phyloP scores from a whole-genome alignment of 1,140 invertebrate species.

The Gerris buenoi region DNA sequence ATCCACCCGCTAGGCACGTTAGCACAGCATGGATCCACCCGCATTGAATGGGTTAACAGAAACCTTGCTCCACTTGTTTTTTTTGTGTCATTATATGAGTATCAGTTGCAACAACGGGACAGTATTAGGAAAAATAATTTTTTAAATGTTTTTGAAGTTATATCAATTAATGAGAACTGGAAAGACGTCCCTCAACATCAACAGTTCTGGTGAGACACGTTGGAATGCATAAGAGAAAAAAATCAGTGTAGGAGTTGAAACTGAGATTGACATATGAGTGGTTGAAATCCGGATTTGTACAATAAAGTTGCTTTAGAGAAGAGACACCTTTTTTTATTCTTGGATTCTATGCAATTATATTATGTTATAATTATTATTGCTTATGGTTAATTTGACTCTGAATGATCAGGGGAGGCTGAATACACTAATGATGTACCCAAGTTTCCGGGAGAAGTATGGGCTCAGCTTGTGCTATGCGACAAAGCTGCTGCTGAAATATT shows the following conservation, averaged over 20 bases:
- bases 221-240: background rate
- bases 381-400: too few relatives aligned
- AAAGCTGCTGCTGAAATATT: constrained; percentile 16
- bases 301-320: background rate
- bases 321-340: background rate
- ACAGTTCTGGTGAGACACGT: too few relatives aligned
- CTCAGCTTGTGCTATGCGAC: constrained; percentile 42
- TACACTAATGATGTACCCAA: constrained; percentile 47
- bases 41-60: too few relatives aligned
- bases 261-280: background rate
- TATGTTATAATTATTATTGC: background rate
- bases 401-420: constrained; percentile 54
- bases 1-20: too few relatives aligned
- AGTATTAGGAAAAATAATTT: too few relatives aligned
- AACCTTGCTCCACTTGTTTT: too few relatives aligned
- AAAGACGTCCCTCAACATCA: too few relatives aligned
- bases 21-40: too few relatives aligned
- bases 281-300: background rate
- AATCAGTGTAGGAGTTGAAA: background rate
- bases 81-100: too few relatives aligned
- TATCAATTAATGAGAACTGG: too few relatives aligned
- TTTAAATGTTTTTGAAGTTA: too few relatives aligned
- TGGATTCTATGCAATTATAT: background rate
- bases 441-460: constrained; percentile 41
- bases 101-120: too few relatives aligned